Evolutionary conservation across 1,140 invertebrate species (phyloP).

Genomic region (Triops longicaudatus): DNA sequence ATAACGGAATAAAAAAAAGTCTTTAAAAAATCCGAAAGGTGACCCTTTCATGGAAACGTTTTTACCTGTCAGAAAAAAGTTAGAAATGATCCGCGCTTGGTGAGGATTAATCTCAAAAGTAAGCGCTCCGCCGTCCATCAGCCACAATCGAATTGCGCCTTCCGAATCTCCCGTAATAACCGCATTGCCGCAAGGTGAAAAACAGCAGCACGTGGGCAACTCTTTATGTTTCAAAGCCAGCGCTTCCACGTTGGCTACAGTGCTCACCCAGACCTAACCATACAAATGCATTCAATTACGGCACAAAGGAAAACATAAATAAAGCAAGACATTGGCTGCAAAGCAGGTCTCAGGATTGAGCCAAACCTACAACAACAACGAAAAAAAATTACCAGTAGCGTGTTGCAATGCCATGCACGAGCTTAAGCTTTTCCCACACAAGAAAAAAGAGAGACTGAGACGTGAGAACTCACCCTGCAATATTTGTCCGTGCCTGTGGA

Average conservation of each 20-base stretch:
- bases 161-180: conserved; percentile 21
- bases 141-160: conserved; percentile 19
- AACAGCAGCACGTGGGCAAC: conserved; percentile 21
- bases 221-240: conserved; percentile 16
- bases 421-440: background rate
- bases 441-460: background rate
- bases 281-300: background rate
- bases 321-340: background rate
- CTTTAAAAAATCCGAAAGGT: background rate
- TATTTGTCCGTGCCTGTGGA: conserved; percentile 22
- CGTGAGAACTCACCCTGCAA: background rate
- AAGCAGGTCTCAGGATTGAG: conserved; percentile 17
- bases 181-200: conserved; percentile 13
- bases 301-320: background rate
- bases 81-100: conserved; percentile 21
- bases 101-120: background rate
- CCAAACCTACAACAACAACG: conserved; percentile 20
- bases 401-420: background rate
- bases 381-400: background rate
- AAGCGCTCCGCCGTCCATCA: background rate
- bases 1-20: background rate
- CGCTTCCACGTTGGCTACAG: conserved; percentile 5
- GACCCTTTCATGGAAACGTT: background rate
- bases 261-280: background rate
- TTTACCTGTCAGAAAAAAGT: conserved; percentile 21